phyloP scores from a whole-genome alignment of 2,113 vertebrate species.

The Machaerirhynchus nigripectus region DNA sequence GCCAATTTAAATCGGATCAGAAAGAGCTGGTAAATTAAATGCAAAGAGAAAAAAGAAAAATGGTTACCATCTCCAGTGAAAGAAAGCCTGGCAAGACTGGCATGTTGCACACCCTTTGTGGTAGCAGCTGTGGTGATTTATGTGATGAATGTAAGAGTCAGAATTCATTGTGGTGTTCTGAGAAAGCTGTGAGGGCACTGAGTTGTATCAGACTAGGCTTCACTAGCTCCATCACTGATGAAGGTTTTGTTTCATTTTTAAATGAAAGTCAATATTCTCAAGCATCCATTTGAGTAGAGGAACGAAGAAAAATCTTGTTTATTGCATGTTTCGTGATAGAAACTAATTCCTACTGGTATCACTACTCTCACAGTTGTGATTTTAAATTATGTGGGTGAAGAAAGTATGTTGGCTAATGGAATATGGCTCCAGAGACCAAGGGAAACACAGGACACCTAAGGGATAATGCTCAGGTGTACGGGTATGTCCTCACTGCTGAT shows the following conservation, averaged over 20 bases:
- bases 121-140: not conserved
- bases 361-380: not conserved
- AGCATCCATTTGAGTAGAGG: not conserved
- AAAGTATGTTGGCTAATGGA: not conserved
- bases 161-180: not conserved
- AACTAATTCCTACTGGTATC: not conserved
- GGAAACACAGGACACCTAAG: not conserved
- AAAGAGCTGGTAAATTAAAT: not conserved
- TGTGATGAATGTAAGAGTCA: not conserved
- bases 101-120: not conserved
- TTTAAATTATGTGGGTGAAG: not conserved
- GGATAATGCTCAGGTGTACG: not conserved
- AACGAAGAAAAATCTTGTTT: not conserved
- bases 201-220: not conserved
- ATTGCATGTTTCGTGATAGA: not conserved
- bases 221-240: not conserved
- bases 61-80: not conserved
- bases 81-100: not conserved
- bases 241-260: not conserved
- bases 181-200: not conserved
- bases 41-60: not conserved
- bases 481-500: not conserved
- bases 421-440: not conserved
- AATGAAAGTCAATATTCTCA: not conserved
- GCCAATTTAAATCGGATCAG: not conserved